A percentile compares a stretch with the other conserved stretches of the same genome.
Conservation (phyloP, 1,140 invertebrate genomes). For the Stenopsyche tienmushanensis region DNA sequence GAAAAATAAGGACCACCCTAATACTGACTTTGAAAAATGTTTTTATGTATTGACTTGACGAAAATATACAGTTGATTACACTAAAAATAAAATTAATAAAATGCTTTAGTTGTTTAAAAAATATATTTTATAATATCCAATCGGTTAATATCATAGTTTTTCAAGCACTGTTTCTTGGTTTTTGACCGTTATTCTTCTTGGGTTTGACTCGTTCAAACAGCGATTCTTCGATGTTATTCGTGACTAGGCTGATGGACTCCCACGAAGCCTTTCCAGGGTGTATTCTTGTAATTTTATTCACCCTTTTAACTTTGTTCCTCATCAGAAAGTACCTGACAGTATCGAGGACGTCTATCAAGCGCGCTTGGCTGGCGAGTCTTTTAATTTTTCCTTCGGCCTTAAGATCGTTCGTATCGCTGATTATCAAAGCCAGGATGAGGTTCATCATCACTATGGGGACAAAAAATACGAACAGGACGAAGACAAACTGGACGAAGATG, state of each 20-base stretch:
- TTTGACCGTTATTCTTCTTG: too few relatives aligned
- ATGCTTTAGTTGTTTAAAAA: too few relatives aligned
- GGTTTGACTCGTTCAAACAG: constrained; percentile 9
- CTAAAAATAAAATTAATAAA: too few relatives aligned
- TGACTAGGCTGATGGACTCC: constrained; percentile 21
- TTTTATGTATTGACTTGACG: too few relatives aligned
- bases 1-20: too few relatives aligned
- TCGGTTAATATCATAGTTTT: too few relatives aligned
- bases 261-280: constrained; percentile 34
- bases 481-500: constrained; percentile 55
- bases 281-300: constrained; percentile 18
- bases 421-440: constrained; percentile 63
- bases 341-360: constrained; percentile 52
- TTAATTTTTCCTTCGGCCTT: constrained; percentile 56
- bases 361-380: constrained; percentile 52
- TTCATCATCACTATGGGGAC: constrained; percentile 66
- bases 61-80: too few relatives aligned
- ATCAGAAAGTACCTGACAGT: constrained; percentile 42
- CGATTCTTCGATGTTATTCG: constrained; percentile 23
- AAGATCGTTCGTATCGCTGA: constrained; percentile 63
- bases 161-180: too few relatives aligned
- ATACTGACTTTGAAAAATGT: too few relatives aligned
- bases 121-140: too few relatives aligned
- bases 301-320: neutral
- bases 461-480: constrained; percentile 61